A percentile compares a stretch with the other conserved stretches of the same genome.
Evolutionary conservation across 2,797 vertebrate genomes (phyloP).

Genomic region (Miichthys miiuy): DNA sequence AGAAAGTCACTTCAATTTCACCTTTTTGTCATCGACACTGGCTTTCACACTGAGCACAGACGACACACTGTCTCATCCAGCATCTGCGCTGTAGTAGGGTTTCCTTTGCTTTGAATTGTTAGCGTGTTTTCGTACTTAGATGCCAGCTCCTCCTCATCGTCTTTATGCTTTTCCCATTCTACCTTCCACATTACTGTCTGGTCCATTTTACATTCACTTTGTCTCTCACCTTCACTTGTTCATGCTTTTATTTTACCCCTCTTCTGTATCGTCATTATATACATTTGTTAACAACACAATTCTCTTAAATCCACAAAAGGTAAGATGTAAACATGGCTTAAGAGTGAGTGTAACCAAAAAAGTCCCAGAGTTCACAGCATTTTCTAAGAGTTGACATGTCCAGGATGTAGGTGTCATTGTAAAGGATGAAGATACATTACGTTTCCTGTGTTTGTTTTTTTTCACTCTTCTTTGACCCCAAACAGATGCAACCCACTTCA

Average conservation of each 20-base stretch:
- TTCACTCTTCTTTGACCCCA: conserved; percentile 20
- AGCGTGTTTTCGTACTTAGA: conserved; percentile 14
- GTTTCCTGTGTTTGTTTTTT: conserved; percentile 24
- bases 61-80: conserved; percentile 5
- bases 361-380: conserved; percentile 2
- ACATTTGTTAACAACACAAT: background rate
- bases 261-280: background rate
- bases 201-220: background rate
- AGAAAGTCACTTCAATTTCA: conserved; percentile 66
- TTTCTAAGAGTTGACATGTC: background rate
- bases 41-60: conserved; percentile 38
- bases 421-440: conserved; percentile 9
- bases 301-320: background rate
- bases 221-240: background rate
- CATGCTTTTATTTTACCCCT: background rate
- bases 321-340: background rate
- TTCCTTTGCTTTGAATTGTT: conserved; percentile 28
- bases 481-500: conserved; percentile 13
- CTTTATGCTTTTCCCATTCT: conserved; percentile 15
- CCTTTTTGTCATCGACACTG: conserved; percentile 55
- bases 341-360: background rate
- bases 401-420: conserved; percentile 4
- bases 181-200: background rate
- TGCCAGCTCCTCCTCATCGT: conserved; percentile 6
- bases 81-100: conserved; percentile 3